Percentiles rank a stretch among this genome's conserved stretches.
These are phyloP conservation scores for Furcifer pardalis DNA, from an alignment of 2,797 vertebrate genomes.

Conservation along the genomic window DNA sequence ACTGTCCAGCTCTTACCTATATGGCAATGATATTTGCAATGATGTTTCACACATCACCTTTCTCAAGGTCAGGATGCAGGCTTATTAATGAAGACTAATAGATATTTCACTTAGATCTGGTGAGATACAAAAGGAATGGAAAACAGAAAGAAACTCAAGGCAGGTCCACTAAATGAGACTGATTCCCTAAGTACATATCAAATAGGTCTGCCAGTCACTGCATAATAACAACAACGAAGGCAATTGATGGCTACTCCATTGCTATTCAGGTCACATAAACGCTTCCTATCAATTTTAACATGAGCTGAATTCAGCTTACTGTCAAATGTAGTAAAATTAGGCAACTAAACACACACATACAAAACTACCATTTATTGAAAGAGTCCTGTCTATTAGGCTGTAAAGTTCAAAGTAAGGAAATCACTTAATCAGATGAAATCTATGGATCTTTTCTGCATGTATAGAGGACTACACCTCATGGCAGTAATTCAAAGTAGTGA, in stretches of 20 bases:
- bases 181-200: conserved; percentile 14
- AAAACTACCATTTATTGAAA: neutral
- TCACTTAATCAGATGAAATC: neutral
- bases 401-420: neutral
- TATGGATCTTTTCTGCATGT: neutral
- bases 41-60: neutral
- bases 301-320: neutral
- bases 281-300: conserved; percentile 11
- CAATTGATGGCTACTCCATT: conserved; percentile 12
- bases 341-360: neutral
- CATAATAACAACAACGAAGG: conserved; percentile 4
- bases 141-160: neutral
- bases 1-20: neutral
- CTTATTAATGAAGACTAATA: neutral
- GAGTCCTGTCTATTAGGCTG: neutral
- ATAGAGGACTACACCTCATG: neutral
- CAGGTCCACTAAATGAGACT: neutral
- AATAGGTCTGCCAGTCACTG: conserved; percentile 12
- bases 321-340: neutral
- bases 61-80: neutral
- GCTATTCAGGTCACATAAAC: conserved; percentile 17
- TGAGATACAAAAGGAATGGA: neutral
- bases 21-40: neutral
- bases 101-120: neutral
- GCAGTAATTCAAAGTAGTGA: neutral